These are phyloP conservation scores for Mylabris sibirica DNA, from an alignment of 2,888 invertebrate species.

Conservation along the genomic window DNA sequence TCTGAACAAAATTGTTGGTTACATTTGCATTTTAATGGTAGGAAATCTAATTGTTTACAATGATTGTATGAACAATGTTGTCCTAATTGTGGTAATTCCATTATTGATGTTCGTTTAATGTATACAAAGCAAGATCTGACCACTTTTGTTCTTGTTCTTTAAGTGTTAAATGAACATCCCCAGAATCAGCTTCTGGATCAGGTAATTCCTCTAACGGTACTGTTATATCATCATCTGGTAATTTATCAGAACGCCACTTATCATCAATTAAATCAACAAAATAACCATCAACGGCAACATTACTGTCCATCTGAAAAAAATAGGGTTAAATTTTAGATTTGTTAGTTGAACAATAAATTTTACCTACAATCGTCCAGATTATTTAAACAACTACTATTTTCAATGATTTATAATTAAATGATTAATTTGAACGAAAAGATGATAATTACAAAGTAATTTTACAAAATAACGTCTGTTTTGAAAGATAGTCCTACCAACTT, in stretches of 20 bases:
- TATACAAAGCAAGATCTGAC: slow-evolving; percentile 66
- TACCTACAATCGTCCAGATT: neutral
- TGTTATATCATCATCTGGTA: slow-evolving; percentile 83
- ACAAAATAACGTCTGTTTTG: neutral
- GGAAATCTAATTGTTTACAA: slow-evolving; percentile 76
- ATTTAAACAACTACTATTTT: neutral
- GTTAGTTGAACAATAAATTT: neutral
- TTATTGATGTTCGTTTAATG: slow-evolving; percentile 65
- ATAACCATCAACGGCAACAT: slow-evolving; percentile 76
- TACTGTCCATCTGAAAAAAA: slow-evolving; percentile 66
- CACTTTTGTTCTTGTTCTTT: slow-evolving; percentile 83
- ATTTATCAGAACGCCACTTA: slow-evolving; percentile 84
- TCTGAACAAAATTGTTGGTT: slow-evolving; percentile 71
- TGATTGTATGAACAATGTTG: slow-evolving; percentile 67
- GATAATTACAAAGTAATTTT: slow-evolving; percentile 14
- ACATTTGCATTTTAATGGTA: slow-evolving; percentile 75
- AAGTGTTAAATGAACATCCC: slow-evolving; percentile 87
- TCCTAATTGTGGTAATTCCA: slow-evolving; percentile 81
- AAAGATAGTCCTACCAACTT: neutral
- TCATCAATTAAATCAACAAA: slow-evolving; percentile 84
- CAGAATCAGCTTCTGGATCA: slow-evolving; percentile 92
- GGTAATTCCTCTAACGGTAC: slow-evolving; percentile 89
- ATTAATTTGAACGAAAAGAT: neutral
- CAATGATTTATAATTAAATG: neutral
- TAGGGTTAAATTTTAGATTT: slow-evolving; percentile 19